Evolutionary conservation across 2,797 vertebrate species (phyloP).

Genomic region (Gobio occitaniae): DNA sequence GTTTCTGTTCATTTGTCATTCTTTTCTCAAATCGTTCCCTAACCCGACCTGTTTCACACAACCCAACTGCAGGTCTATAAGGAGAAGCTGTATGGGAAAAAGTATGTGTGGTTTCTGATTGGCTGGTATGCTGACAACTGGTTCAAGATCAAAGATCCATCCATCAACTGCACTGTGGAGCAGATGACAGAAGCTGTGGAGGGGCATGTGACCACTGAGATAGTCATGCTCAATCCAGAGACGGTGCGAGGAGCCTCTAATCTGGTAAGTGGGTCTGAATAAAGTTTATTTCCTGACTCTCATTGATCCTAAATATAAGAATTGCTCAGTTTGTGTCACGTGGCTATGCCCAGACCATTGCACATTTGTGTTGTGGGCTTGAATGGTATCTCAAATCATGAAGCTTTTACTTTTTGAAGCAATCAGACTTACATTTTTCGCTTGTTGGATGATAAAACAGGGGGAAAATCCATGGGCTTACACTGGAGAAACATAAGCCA

Average conservation of each 20-base stretch:
- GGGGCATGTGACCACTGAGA: constrained; percentile 96
- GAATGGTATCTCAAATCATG: background rate
- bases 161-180: constrained; percentile 95
- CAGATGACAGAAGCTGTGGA: constrained; percentile 96
- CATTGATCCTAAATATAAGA: background rate
- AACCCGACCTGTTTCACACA: background rate
- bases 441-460: background rate
- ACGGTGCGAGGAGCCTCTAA: constrained; percentile 94
- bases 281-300: background rate
- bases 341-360: background rate
- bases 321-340: background rate
- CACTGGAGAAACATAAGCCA: background rate
- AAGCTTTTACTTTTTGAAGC: background rate
- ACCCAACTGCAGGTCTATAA: constrained; percentile 87
- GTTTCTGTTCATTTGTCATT: constrained; percentile 24
- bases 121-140: constrained; percentile 98
- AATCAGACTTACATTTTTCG: background rate
- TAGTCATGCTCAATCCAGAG: constrained; percentile 96
- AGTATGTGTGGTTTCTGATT: constrained; percentile 96
- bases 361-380: background rate
- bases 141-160: constrained; percentile 93
- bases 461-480: background rate
- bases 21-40: constrained; percentile 9
- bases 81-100: constrained; percentile 95
- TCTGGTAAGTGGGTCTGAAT: constrained; percentile 79